phyloP scores from a whole-genome alignment of 2,888 invertebrate genomes.

The Sussaba pulchella region DNA sequence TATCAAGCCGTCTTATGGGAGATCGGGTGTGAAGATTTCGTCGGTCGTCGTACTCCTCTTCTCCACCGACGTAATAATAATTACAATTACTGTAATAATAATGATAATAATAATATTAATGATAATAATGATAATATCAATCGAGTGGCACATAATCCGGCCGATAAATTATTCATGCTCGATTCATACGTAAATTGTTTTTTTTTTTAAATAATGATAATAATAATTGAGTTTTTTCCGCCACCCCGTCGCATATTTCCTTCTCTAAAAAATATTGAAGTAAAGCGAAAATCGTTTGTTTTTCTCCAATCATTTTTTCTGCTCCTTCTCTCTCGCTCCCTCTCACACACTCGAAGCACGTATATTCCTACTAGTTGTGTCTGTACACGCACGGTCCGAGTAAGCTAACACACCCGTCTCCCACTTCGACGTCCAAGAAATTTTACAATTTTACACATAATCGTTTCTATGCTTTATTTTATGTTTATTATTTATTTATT shows the following conservation, averaged over 20 bases:
- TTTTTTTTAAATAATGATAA: not conserved
- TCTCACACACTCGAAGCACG: slow-evolving; percentile 49
- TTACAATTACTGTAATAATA: slow-evolving; percentile 53
- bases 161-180: slow-evolving; percentile 37
- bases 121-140: slow-evolving; percentile 51
- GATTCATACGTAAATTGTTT: slow-evolving; percentile 9
- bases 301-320: not conserved
- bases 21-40: slow-evolving; percentile 70
- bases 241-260: not conserved
- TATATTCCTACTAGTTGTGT: slow-evolving; percentile 52
- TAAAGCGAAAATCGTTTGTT: not conserved
- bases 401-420: slow-evolving; percentile 67
- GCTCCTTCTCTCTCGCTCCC: slow-evolving; percentile 40
- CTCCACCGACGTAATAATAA: slow-evolving; percentile 51
- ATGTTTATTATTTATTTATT: slow-evolving; percentile 33
- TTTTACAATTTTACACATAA: slow-evolving; percentile 82
- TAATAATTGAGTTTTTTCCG: slow-evolving; percentile 18
- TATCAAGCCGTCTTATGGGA: slow-evolving; percentile 75
- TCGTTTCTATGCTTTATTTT: slow-evolving; percentile 57
- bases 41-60: slow-evolving; percentile 47
- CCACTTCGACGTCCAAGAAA: slow-evolving; percentile 73
- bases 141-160: slow-evolving; percentile 17
- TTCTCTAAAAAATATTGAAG: not conserved
- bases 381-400: slow-evolving; percentile 64
- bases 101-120: slow-evolving; percentile 24